Evolutionary conservation across 2,888 invertebrate species (phyloP).

Genomic region (Rhingia rostrata): DNA sequence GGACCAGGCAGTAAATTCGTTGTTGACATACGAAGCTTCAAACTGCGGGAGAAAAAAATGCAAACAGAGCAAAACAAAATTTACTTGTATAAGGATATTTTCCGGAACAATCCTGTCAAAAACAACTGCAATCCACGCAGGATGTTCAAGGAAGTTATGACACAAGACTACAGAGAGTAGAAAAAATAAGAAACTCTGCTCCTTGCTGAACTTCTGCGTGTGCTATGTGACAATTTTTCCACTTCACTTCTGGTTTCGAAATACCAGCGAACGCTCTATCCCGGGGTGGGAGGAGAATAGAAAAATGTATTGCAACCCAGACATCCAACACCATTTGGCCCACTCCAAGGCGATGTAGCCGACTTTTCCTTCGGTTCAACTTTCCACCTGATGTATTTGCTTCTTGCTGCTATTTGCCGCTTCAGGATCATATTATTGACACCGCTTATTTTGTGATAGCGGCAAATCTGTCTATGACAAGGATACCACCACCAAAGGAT

Average conservation of each 20-base stretch:
- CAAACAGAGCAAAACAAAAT: constrained; percentile 24
- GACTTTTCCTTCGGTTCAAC: constrained; percentile 64
- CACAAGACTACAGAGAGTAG: constrained; percentile 33
- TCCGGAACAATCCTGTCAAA: constrained; percentile 67
- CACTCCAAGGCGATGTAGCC: constrained; percentile 28
- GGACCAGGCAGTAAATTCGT: constrained; percentile 40
- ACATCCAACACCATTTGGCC: background rate
- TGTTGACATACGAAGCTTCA: constrained; percentile 56
- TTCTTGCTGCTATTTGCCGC: constrained; percentile 42
- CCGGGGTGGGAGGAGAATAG: background rate
- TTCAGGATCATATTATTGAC: constrained; percentile 71
- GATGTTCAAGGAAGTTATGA: constrained; percentile 67
- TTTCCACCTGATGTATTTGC: constrained; percentile 72
- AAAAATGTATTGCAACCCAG: constrained; percentile 44
- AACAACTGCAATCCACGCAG: constrained; percentile 73
- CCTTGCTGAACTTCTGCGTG: constrained; percentile 63
- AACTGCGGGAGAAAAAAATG: constrained; percentile 13
- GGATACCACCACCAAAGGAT: constrained; percentile 57
- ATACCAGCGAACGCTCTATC: background rate
- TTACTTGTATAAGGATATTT: constrained; percentile 54
- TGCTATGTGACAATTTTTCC: constrained; percentile 74
- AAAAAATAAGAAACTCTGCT: background rate
- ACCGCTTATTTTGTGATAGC: constrained; percentile 72
- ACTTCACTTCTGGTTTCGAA: constrained; percentile 64
- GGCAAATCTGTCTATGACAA: constrained; percentile 74